These are phyloP conservation scores for Oceanodroma leucorhoa DNA, from an alignment of 2,797 vertebrate species.

Conservation along the genomic window DNA sequence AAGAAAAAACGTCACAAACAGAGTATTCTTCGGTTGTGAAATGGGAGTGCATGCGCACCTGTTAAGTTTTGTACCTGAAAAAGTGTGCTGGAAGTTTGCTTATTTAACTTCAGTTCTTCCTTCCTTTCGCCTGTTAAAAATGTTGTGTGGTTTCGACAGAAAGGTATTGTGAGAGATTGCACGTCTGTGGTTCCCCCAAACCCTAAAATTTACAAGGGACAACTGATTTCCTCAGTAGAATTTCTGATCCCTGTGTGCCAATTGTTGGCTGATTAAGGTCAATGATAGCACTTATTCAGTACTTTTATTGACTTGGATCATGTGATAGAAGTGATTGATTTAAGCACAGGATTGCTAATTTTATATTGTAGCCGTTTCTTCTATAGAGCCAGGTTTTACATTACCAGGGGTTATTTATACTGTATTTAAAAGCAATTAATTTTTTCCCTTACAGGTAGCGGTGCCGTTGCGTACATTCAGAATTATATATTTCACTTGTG, in stretches of 20 bases:
- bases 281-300: slow-evolving; percentile 66
- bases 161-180: neutral
- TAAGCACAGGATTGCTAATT: slow-evolving; percentile 66
- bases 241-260: slow-evolving; percentile 59
- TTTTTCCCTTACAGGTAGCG: neutral
- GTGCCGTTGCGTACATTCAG: neutral
- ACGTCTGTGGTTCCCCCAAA: neutral
- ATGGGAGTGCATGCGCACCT: neutral
- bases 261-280: slow-evolving; percentile 71
- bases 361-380: slow-evolving; percentile 47
- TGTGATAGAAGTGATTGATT: slow-evolving; percentile 73
- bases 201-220: neutral
- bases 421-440: slow-evolving; percentile 22
- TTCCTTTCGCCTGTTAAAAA: neutral
- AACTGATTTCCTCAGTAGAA: neutral
- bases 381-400: neutral
- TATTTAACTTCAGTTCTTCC: neutral
- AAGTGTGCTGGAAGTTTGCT: slow-evolving; percentile 28
- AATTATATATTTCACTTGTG: slow-evolving; percentile 35
- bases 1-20: neutral
- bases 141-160: neutral
- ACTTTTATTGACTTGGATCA: slow-evolving; percentile 70
- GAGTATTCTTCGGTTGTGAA: slow-evolving; percentile 2
- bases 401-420: slow-evolving; percentile 29
- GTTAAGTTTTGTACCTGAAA: slow-evolving; percentile 19